Evolutionary conservation across 2,113 vertebrate species (phyloP).

Genomic region (Halichoerus grypus): DNA sequence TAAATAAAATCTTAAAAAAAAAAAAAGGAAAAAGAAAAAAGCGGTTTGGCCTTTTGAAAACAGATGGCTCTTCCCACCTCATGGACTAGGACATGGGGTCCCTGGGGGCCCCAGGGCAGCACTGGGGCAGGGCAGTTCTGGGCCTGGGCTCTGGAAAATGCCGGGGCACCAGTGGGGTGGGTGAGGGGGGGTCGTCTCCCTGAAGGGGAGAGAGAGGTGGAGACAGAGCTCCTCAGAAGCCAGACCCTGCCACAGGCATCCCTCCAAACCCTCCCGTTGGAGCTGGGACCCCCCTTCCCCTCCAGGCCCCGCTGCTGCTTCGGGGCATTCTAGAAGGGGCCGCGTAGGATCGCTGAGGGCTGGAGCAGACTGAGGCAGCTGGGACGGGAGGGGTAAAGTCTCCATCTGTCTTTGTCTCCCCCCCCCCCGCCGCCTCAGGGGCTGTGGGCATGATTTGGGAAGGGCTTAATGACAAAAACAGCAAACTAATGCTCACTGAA

Average conservation of each 20-base stretch:
- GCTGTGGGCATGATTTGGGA: neutral
- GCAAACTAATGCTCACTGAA: fast-evolving
- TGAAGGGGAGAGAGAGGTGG: no score
- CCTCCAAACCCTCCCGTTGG: neutral
- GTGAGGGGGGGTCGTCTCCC: no score
- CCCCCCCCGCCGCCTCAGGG: no score
- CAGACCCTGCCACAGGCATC: neutral
- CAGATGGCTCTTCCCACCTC: neutral
- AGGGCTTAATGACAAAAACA: neutral
- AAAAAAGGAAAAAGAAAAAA: neutral
- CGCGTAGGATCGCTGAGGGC: neutral
- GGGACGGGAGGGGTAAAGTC: neutral
- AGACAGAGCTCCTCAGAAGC: neutral
- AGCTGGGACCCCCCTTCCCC: neutral
- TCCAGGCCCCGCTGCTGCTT: neutral
- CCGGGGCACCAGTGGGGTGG: neutral
- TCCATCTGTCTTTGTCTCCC: neutral
- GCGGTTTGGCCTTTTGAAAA: neutral
- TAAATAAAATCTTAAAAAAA: neutral
- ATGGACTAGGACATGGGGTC: fast-evolving
- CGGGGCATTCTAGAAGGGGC: neutral
- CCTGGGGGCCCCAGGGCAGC: neutral
- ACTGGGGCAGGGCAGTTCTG: neutral
- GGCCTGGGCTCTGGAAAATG: neutral
- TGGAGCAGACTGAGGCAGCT: neutral